Percentiles rank a stretch among this genome's conserved stretches.
These are phyloP conservation scores for Drosophila sechellia DNA, from an alignment of 1,140 invertebrate species.

Conservation along the genomic window DNA sequence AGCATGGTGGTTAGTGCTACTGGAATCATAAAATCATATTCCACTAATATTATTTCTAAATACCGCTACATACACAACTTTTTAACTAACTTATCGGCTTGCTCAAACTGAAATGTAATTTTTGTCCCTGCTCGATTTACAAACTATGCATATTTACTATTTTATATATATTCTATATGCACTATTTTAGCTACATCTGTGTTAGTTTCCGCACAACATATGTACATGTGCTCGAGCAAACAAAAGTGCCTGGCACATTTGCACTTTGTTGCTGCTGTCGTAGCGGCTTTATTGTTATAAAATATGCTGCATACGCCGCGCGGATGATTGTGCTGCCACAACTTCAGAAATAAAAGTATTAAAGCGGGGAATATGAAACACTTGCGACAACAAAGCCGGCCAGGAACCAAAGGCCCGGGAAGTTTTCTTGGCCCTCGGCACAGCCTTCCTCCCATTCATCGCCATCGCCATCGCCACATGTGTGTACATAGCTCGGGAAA, in stretches of 20 bases:
- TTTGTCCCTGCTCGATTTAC: too few relatives aligned
- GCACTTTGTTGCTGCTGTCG: constrained; percentile 44
- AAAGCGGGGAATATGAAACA: constrained; percentile 50
- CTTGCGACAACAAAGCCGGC: constrained; percentile 64
- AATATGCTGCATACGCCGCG: constrained; percentile 65
- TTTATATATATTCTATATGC: too few relatives aligned
- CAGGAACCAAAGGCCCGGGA: constrained; percentile 11
- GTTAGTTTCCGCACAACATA: not conserved
- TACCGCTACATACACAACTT: too few relatives aligned
- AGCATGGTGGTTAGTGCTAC: constrained; percentile 10
- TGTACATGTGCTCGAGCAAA: constrained; percentile 44
- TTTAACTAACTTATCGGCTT: too few relatives aligned
- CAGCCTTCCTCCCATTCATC: not conserved
- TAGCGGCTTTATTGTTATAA: constrained; percentile 37
- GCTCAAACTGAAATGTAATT: too few relatives aligned
- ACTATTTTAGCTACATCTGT: not conserved
- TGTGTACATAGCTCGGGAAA: constrained; percentile 32
- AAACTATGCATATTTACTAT: too few relatives aligned
- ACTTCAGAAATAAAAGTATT: constrained; percentile 39
- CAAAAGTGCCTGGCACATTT: constrained; percentile 59
- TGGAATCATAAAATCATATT: constrained; percentile 1
- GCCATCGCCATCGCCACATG: constrained; percentile 37
- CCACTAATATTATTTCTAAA: not conserved
- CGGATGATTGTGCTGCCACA: constrained; percentile 65
- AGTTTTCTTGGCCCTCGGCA: constrained; percentile 7